A percentile compares a stretch with the other conserved stretches of the same genome.
Evolutionary conservation across 23 tunicate genomes (phyloP).

Genomic region (Diplosoma virens): DNA sequence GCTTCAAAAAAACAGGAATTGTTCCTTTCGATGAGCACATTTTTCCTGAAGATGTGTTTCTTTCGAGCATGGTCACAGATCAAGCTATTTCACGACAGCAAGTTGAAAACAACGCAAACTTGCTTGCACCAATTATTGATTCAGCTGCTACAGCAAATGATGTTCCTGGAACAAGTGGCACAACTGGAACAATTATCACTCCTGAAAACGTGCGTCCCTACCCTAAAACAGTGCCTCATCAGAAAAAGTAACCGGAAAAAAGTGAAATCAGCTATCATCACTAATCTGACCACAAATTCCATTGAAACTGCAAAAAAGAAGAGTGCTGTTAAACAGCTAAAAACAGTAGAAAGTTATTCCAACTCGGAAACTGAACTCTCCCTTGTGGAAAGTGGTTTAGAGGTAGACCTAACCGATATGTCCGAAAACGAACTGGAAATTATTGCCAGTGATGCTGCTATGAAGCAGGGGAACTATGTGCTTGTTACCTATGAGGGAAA

Average conservation of each 20-base stretch:
- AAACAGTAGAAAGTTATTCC: no score
- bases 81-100: neutral
- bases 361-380: no score
- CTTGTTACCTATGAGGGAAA: neutral
- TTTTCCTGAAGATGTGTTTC: slow-evolving; percentile 8
- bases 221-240: neutral
- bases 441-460: no score
- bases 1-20: slow-evolving; percentile 18
- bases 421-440: no score
- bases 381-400: no score
- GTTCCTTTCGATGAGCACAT: neutral
- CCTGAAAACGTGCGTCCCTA: slow-evolving; percentile 3
- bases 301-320: no score
- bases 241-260: neutral
- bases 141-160: no score
- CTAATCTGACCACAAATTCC: neutral
- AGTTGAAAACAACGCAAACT: neutral
- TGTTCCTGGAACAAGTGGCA: no score
- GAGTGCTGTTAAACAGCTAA: no score
- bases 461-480: no score
- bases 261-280: neutral
- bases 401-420: no score
- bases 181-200: no score
- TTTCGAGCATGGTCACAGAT: neutral
- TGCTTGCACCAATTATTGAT: neutral